Evolutionary conservation across 2,113 vertebrate genomes (phyloP).

Genomic region (Rhynchomys soricoides): DNA sequence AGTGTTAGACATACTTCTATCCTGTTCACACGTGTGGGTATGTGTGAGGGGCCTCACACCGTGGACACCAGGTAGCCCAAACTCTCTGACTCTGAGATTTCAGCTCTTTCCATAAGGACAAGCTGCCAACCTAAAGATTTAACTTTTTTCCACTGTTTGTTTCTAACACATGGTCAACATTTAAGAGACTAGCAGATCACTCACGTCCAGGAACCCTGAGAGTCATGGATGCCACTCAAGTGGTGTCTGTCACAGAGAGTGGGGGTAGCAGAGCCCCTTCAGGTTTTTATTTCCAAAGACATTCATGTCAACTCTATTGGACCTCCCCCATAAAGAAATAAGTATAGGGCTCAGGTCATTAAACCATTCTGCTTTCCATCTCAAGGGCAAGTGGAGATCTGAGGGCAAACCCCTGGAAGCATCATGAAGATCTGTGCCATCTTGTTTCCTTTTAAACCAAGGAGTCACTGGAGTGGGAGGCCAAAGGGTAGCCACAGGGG

Average conservation of each 20-base stretch:
- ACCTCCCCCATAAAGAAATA: neutral
- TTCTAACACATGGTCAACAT: neutral
- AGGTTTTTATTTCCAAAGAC: neutral
- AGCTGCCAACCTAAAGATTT: neutral
- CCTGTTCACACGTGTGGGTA: too few relatives aligned
- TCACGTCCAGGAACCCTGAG: neutral
- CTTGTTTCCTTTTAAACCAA: neutral
- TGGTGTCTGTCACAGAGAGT: neutral
- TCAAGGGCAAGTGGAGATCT: neutral
- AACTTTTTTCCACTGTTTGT: neutral
- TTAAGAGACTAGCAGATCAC: neutral
- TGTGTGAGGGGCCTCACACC: neutral
- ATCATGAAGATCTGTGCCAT: neutral
- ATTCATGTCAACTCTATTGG: too few relatives aligned
- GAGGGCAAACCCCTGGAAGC: neutral
- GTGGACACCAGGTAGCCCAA: neutral
- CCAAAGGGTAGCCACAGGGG: neutral
- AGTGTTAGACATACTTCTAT: neutral
- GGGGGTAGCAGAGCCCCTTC: neutral
- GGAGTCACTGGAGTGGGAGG: neutral
- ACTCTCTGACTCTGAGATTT: neutral
- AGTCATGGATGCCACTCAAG: accelerated
- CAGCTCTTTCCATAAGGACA: neutral
- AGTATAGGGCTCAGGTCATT: too few relatives aligned
- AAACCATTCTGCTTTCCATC: neutral